Base-by-base conservation (phyloP, 2,113 vertebrate species). In the Paramisgurnus dabryanus region DNA sequence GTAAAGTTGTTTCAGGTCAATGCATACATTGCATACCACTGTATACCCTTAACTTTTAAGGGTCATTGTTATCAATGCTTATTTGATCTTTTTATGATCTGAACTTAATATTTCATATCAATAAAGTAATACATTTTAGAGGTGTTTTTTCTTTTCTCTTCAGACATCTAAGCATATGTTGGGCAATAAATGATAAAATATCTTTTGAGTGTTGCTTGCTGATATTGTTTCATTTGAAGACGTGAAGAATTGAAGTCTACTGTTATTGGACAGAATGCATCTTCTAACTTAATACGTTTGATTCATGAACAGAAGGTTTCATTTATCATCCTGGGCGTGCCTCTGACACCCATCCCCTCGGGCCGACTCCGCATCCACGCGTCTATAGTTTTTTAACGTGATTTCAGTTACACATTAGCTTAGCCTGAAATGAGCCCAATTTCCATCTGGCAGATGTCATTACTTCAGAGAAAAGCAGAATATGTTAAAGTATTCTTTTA, bases 341-440 rank as follows among this genome's bases (percentile, higher is more conserved):
- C 67, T 63, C 61, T 80, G 82, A 83, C 82, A 83, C 41, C 40
- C 66, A 76, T 72, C 67, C 82, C 82, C 82, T 75, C 47, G 67
- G 77, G 82, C 82, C 73, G 63, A 63, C 70, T 75, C 69, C 43
- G 57, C 70, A 79, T 69, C 61, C 71, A 64, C 61, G 50, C 5
- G 57, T 76, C 67, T 79, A 69, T 39, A 69, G 40, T 79, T 79
- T 79, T 57, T 50, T 72, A 64, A 83, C 74, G 7, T 69, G 68
- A 83, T 79, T 83, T 83, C 77, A 69, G 77, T 75, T 79, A 40
- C 77, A 70, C 72, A 83, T 79, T 78, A 79, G 82, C 47, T 40
- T 58, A 18, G 55, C 13, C 55, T 58, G 55, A 58, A 58, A 58
- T 58, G 17, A 58, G 55, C 55, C n/a, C 50, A 50, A 57, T 57